Base-by-base conservation (phyloP, 2,113 vertebrate species). In the Apodemus sylvaticus region DNA sequence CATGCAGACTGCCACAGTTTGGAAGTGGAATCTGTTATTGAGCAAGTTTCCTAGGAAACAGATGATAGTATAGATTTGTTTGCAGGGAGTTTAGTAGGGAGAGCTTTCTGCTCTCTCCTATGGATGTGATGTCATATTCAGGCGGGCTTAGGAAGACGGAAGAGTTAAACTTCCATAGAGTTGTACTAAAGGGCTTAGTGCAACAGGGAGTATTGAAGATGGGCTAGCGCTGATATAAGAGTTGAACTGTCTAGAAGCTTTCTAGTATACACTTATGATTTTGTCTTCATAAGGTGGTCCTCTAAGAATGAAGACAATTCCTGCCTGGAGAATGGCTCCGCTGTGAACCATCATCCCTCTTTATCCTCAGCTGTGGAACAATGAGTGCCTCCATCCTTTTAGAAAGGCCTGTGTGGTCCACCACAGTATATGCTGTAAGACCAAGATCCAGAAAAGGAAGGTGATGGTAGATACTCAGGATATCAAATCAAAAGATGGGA, bases 21-120 rank as follows among this genome's bases (percentile, higher is more conserved):
- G 22, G 55, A 19, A n/a, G 26, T 68, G 26, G 79, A 74, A 58
- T 89, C 58, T 55, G n/a, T 20, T 78, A 55, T 1, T 78, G 55
- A 78, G 24, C 12, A 55, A 42, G 55, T 74, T 91, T 88, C 62
- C 48, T 95, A 74, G 64, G 90, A 93, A 68, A 86, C 73, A 82
- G 77, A 55, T 31, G 26, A 22, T 22, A 62, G n/a, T n/a, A 4
- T 48, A 64, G 36, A 51, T 78, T 34, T 78, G 22, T 51, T 31
- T 78, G 26, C 76, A 78, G 29, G 45, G 45, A 12, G 42, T 51
- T 86, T 86, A 68, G 17, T 68, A 68, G 62, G 19, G 29, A 36
- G 13, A 66, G 39, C 29, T 86, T 85, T 85, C 29, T 48, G 11
- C 58, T 20, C 48, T 86, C 62, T 68, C 42, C 62, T 48, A 6